These are phyloP conservation scores for Manacus vitellinus DNA, from an alignment of 2,113 vertebrate genomes.

Conservation along the genomic window DNA sequence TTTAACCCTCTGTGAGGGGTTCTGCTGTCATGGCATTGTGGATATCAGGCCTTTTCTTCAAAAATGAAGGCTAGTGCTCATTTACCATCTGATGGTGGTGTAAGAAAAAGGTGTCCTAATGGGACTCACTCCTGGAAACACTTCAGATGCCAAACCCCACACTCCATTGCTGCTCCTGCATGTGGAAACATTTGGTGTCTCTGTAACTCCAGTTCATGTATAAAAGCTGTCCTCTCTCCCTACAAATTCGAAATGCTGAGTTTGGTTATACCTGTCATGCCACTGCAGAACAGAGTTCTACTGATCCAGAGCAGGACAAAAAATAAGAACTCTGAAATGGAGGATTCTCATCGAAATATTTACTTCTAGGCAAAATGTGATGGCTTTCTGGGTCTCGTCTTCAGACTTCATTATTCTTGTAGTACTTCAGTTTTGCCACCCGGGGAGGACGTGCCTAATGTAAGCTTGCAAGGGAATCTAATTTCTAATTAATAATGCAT, in stretches of 20 bases:
- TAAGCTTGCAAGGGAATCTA: slow-evolving; percentile 24
- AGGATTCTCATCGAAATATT: neutral
- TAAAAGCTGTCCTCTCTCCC: neutral
- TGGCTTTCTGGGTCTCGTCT: neutral
- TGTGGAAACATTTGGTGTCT: neutral
- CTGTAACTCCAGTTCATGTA: neutral
- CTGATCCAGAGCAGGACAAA: neutral
- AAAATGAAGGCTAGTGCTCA: neutral
- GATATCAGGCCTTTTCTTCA: neutral
- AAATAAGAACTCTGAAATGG: neutral
- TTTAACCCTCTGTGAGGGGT: neutral
- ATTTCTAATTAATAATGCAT: slow-evolving; percentile 50
- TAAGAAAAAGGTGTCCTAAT: neutral
- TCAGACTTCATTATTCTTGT: neutral
- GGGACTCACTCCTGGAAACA: neutral
- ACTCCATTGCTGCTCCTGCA: fast-evolving
- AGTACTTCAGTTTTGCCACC: neutral
- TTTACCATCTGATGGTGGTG: neutral
- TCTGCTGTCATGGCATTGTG: neutral
- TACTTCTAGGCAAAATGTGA: neutral
- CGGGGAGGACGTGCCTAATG: neutral
- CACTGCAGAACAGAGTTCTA: neutral
- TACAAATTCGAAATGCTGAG: neutral
- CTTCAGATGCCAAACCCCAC: neutral
- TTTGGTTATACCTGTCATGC: neutral